Evolutionary conservation across 2,113 vertebrate species (phyloP).

Genomic region (Halichoeres trimaculatus): DNA sequence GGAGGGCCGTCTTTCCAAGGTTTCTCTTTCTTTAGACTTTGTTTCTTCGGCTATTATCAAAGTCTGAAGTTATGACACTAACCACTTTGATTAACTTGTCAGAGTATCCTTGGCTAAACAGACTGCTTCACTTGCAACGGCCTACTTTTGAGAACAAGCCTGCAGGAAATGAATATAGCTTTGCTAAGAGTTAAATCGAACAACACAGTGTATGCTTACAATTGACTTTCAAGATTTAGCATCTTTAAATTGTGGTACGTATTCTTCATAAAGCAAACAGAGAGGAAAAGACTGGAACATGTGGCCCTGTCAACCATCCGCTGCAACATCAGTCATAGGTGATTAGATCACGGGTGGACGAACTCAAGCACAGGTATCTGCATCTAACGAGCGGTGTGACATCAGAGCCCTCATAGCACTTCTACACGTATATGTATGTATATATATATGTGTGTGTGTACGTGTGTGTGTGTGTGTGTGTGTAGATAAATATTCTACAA

Average conservation of each 20-base stretch:
- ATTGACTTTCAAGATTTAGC: slow-evolving; percentile 48
- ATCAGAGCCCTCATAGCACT: too few relatives aligned
- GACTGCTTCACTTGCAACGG: slow-evolving; percentile 42
- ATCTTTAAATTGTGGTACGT: slow-evolving; percentile 31
- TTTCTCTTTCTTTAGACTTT: slow-evolving; percentile 47
- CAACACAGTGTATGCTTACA: slow-evolving; percentile 35
- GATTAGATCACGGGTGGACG: too few relatives aligned
- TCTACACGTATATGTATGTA: too few relatives aligned
- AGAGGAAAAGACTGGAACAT: slow-evolving; percentile 54
- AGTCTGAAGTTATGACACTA: slow-evolving; percentile 9
- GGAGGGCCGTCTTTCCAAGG: slow-evolving; percentile 52
- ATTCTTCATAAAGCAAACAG: slow-evolving; percentile 43
- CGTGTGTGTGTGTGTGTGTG: too few relatives aligned
- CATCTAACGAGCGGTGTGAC: too few relatives aligned
- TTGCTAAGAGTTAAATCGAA: slow-evolving; percentile 42
- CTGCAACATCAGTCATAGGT: too few relatives aligned
- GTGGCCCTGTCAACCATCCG: background rate
- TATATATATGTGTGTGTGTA: too few relatives aligned
- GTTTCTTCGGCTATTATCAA: slow-evolving; percentile 25
- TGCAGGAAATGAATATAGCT: slow-evolving; percentile 32
- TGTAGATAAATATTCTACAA: too few relatives aligned
- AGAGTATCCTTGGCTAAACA: slow-evolving; percentile 44
- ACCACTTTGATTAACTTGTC: slow-evolving; percentile 27
- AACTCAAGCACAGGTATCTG: too few relatives aligned
- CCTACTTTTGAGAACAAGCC: slow-evolving; percentile 16